Evolutionary conservation across 2,888 invertebrate species (phyloP).

Genomic region (Chrysolina oricalcia): DNA sequence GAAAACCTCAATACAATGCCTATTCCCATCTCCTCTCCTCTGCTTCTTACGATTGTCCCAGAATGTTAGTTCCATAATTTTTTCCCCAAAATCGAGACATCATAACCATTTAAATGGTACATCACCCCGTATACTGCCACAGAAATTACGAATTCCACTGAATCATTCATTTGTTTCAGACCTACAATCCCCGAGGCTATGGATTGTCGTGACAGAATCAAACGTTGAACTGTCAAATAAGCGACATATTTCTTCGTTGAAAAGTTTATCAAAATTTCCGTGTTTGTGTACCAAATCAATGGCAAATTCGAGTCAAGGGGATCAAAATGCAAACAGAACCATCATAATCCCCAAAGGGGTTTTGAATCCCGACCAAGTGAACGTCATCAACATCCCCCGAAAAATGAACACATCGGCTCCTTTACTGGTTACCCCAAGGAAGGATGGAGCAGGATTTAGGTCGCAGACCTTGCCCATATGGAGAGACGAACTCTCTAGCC

Average conservation of each 20-base stretch:
- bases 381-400: slow-evolving; percentile 64
- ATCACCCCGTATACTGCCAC: background rate
- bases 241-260: slow-evolving; percentile 19
- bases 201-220: background rate
- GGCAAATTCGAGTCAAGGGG: slow-evolving; percentile 31
- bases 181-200: background rate
- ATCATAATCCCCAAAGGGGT: slow-evolving; percentile 64
- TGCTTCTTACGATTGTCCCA: no score
- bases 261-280: slow-evolving; percentile 37
- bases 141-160: background rate
- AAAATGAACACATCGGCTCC: slow-evolving; percentile 54
- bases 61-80: no score
- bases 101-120: background rate
- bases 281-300: slow-evolving; percentile 24
- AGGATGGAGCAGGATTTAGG: slow-evolving; percentile 29
- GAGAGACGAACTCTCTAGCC: slow-evolving; percentile 39
- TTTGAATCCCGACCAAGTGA: slow-evolving; percentile 65
- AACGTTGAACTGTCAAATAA: background rate
- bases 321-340: slow-evolving; percentile 52
- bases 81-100: no score
- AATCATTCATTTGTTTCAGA: background rate
- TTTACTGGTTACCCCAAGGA: slow-evolving; percentile 34
- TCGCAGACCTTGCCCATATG: slow-evolving; percentile 41
- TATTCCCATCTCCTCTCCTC: no score
- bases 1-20: no score